These are phyloP conservation scores for Bursaphelenchus okinawaensis DNA, from an alignment of 2,888 invertebrate genomes.

Conservation along the genomic window DNA sequence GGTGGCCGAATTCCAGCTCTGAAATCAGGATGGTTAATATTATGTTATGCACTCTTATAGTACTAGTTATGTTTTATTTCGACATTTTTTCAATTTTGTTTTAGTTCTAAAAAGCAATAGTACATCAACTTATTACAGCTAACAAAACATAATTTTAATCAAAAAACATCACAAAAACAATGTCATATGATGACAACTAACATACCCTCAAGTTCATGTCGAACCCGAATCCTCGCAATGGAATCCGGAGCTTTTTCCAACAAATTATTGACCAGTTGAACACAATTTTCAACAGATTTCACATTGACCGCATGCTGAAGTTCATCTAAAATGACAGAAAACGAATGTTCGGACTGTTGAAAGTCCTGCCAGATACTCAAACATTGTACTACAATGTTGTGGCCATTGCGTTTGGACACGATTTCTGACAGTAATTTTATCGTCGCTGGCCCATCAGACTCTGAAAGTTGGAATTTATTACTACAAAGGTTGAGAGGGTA, in stretches of 20 bases:
- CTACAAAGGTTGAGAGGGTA: constrained; percentile 1
- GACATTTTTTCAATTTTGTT: too few species aligned
- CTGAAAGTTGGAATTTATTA: too few species aligned
- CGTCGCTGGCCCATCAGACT: neutral
- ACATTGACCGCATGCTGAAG: constrained; percentile 20
- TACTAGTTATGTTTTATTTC: neutral
- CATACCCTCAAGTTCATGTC: constrained; percentile 28
- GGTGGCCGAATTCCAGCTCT: neutral
- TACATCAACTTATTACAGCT: too few species aligned
- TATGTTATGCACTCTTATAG: neutral
- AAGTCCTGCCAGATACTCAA: constrained; percentile 14
- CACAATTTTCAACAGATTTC: constrained; percentile 5
- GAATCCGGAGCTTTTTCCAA: constrained; percentile 23
- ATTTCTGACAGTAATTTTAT: constrained; percentile 8
- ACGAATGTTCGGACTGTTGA: constrained; percentile 3
- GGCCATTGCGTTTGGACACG: neutral
- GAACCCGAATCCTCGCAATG: constrained; percentile 14
- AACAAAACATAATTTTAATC: too few species aligned
- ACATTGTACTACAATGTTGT: neutral
- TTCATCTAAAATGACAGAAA: constrained; percentile 26
- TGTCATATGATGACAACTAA: too few species aligned
- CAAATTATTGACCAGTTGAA: constrained; percentile 22
- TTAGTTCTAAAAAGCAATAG: too few species aligned
- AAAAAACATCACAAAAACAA: too few species aligned
- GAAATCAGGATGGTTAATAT: neutral